Conservation (phyloP, 2,797 vertebrate species). For the Todus mexicanus region DNA sequence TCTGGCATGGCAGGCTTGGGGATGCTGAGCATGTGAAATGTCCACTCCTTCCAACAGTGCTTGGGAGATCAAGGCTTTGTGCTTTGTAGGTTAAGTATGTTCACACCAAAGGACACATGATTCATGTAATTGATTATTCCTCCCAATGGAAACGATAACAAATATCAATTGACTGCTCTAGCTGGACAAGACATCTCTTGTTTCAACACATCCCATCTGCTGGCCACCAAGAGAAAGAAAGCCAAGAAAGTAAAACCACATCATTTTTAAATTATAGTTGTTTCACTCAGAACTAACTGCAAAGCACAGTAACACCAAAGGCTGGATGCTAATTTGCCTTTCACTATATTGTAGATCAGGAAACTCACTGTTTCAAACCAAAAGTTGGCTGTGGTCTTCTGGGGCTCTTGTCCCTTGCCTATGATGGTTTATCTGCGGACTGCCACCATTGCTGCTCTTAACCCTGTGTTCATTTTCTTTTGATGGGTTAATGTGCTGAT, state of each 20-base stretch:
- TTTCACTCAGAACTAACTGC: neutral
- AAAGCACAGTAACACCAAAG: neutral
- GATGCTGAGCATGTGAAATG: neutral
- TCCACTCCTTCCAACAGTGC: neutral
- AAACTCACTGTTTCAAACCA: neutral
- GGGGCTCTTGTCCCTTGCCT: neutral
- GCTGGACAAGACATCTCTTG: neutral
- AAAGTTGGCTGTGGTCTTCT: neutral
- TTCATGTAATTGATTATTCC: neutral
- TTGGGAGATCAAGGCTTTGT: neutral
- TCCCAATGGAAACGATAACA: neutral
- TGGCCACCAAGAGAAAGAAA: neutral
- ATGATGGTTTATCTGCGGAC: neutral
- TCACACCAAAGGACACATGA: neutral
- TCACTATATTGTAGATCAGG: neutral
- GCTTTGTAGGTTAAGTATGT: neutral
- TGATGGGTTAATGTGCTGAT: neutral
- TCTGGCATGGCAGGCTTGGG: fast-evolving
- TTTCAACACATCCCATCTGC: neutral
- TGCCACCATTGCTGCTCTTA: fast-evolving
- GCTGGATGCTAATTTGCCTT: neutral
- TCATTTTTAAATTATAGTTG: neutral
- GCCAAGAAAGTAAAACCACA: neutral
- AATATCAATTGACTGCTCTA: neutral
- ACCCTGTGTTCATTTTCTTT: neutral